These are phyloP conservation scores for Scotopteryx bipunctaria DNA, from an alignment of 2,888 invertebrate genomes.

Conservation along the genomic window DNA sequence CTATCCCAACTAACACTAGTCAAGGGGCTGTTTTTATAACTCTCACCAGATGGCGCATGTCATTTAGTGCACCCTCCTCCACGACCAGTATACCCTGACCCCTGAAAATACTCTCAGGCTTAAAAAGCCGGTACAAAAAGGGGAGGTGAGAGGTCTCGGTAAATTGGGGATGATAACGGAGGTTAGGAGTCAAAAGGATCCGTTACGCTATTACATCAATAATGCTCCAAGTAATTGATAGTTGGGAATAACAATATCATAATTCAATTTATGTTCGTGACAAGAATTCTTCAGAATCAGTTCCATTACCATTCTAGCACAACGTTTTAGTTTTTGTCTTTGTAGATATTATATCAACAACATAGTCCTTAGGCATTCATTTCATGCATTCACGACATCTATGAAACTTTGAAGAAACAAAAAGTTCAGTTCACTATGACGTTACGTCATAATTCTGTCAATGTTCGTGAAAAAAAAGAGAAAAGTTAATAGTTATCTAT, in stretches of 20 bases:
- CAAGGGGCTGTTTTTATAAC: conserved; percentile 77
- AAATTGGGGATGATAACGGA: conserved; percentile 52
- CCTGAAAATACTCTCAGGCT: conserved; percentile 29
- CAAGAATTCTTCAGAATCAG: conserved; percentile 33
- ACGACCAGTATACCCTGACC: conserved; percentile 45
- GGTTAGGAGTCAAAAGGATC: conserved; percentile 79
- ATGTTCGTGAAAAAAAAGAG: too few species aligned
- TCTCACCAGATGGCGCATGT: conserved; percentile 76
- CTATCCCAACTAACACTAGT: conserved; percentile 68
- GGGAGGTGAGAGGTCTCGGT: conserved; percentile 40
- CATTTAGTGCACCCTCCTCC: conserved; percentile 71
- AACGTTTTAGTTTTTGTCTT: too few species aligned
- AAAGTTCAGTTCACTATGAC: too few species aligned
- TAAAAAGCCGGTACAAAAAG: not conserved
- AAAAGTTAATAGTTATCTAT: too few species aligned
- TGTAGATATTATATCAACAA: too few species aligned
- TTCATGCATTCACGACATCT: too few species aligned
- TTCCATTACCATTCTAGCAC: too few species aligned
- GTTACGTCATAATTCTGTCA: too few species aligned
- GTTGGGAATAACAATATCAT: conserved; percentile 73
- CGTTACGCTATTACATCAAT: conserved; percentile 72
- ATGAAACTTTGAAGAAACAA: too few species aligned
- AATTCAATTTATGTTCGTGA: conserved; percentile 53
- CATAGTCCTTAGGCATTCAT: too few species aligned
- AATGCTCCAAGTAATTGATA: conserved; percentile 68